Percentiles rank a stretch among this genome's conserved stretches.
phyloP scores from a whole-genome alignment of 37 sponge, comb jelly and placozoan species.

The Oscarella lobularis region DNA sequence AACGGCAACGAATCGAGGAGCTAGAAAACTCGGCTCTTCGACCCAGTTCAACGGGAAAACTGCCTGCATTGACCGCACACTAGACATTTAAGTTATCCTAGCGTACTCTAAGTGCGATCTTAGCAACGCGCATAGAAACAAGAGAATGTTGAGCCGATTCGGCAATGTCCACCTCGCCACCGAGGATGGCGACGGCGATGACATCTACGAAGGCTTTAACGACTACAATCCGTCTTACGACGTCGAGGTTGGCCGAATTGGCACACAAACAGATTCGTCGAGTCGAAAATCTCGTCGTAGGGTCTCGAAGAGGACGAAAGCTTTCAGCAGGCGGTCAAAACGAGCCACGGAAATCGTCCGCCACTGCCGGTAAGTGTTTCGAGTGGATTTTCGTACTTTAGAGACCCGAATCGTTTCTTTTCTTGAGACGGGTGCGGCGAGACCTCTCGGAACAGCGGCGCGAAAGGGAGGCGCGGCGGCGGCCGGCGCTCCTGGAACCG shows the following conservation, averaged over 20 bases:
- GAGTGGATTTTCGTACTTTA: too few relatives aligned
- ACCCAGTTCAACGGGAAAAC: conserved; percentile 14
- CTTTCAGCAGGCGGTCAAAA: conserved; percentile 70
- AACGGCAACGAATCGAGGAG: conserved; percentile 52
- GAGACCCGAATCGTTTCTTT: background rate
- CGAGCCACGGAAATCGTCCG: conserved; percentile 83
- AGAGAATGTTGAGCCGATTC: conserved; percentile 10
- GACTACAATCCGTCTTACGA: conserved; percentile 19
- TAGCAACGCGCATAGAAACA: background rate
- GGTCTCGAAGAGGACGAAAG: conserved; percentile 84
- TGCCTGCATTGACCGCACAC: conserved; percentile 43
- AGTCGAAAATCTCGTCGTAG: conserved; percentile 21
- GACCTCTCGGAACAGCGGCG: too few relatives aligned
- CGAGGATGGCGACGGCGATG: conserved; percentile 77
- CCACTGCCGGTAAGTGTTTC: conserved; percentile 40
- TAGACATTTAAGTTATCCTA: too few relatives aligned
- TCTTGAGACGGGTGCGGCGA: too few relatives aligned
- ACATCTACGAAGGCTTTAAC: conserved; percentile 77
- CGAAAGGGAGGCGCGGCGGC: background rate
- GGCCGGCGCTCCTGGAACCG: conserved; percentile 3
- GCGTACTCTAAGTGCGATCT: too few relatives aligned
- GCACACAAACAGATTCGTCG: too few relatives aligned
- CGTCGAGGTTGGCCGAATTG: conserved; percentile 53
- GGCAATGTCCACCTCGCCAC: conserved; percentile 60
- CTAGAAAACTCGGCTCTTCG: conserved; percentile 10